phyloP scores from a whole-genome alignment of 2,797 vertebrate species.

The Picus viridis region DNA sequence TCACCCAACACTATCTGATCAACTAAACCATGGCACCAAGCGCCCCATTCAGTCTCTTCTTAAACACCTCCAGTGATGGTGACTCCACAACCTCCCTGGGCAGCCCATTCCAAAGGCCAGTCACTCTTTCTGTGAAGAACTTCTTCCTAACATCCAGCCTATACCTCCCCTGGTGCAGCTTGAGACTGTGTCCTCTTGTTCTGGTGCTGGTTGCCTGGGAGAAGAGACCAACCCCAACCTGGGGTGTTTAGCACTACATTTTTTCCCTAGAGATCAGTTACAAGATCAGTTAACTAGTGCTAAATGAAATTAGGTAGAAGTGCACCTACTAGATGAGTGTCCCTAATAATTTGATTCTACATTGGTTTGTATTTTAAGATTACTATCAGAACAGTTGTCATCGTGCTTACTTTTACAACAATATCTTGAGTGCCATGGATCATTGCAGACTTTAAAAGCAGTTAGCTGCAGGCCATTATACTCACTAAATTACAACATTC shows the following conservation, averaged over 20 bases:
- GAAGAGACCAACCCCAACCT: too few relatives aligned
- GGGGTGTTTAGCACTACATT: background rate
- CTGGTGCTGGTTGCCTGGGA: too few relatives aligned
- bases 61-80: too few relatives aligned
- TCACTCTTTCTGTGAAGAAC: too few relatives aligned
- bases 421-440: background rate
- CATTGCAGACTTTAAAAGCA: background rate
- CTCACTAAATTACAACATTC: background rate
- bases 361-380: background rate
- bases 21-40: too few relatives aligned
- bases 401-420: background rate
- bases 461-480: background rate
- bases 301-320: background rate
- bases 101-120: too few relatives aligned
- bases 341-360: background rate
- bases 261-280: background rate
- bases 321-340: background rate
- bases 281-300: background rate
- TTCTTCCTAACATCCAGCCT: too few relatives aligned
- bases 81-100: too few relatives aligned
- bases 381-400: background rate
- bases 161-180: too few relatives aligned
- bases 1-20: too few relatives aligned
- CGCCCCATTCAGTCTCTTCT: too few relatives aligned
- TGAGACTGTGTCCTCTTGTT: too few relatives aligned